phyloP scores from a whole-genome alignment of 30 jellyfish, hydroid and myxozoan species.

The Aurelia aurita complex sp. Pacific region DNA sequence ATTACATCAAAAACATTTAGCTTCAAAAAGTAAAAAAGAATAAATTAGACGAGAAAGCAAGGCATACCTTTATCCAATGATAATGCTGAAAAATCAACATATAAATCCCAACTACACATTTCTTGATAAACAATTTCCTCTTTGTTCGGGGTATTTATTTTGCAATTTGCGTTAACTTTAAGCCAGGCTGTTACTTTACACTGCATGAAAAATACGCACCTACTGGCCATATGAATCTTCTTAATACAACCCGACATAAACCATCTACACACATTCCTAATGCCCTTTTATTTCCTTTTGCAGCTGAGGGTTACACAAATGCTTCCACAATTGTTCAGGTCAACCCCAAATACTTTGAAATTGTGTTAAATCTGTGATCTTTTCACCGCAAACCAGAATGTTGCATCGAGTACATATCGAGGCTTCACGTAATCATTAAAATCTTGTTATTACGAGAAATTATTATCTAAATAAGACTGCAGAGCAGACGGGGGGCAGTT shows the following conservation, averaged over 20 bases:
- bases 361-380: conserved; percentile 9
- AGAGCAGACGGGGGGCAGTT: conserved; percentile 15
- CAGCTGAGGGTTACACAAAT: conserved; percentile 3
- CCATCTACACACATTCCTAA: conserved; percentile 65
- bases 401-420: neutral
- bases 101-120: conserved; percentile 62
- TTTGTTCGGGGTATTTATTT: no score
- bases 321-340: conserved; percentile 44
- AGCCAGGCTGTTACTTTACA: no score
- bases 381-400: conserved; percentile 39
- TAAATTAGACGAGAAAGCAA: no score
- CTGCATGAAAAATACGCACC: conserved; percentile 11
- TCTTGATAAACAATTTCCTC: neutral
- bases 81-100: conserved; percentile 16
- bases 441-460: conserved; percentile 9
- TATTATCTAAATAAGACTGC: conserved; percentile 9
- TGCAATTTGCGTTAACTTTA: no score
- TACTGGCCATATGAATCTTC: conserved; percentile 48
- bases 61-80: conserved; percentile 20
- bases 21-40: no score
- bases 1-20: no score
- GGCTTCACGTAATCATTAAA: neutral
- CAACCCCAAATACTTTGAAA: conserved; percentile 36
- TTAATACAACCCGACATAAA: conserved; percentile 35
- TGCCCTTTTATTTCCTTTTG: conserved; percentile 11